Evolutionary conservation across 2,797 vertebrate genomes (phyloP), one percentile per base, ranked within the genome.

Genomic region (Peromyscus melanophrys): DNA sequence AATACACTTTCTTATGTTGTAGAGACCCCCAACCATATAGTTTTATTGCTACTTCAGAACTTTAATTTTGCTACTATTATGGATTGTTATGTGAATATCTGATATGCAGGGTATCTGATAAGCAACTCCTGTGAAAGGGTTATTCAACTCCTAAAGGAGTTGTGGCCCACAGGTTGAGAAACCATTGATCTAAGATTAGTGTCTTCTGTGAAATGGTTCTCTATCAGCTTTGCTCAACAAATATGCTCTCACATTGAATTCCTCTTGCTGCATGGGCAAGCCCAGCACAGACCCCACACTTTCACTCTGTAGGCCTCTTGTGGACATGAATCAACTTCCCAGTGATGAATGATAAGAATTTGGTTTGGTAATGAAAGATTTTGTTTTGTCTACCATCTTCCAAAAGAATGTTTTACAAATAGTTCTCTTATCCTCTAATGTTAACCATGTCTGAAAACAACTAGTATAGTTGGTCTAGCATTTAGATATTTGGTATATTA

Each of bases 331-430:
- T 86, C 75, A 49, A 69, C 34, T 84, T 93, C 29, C 29, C 31
- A 31, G 13, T 29, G 69, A 82, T 84, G 49, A 52, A 65, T 57
- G 23, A 90, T 34, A 88, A 96, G 52, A 43, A 69, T 55, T 77
- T n/a, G 34, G 14, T 63, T 94, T 88, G 82, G 13, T 31, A 82
- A 59, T 71, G 17, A 40, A 95, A 77, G 46, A 11, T n/a, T 95
- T 96, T 84, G 49, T 81, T 83, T 76, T 90, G 9, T 40, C 52
- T 96, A 65, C 59, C 17, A 40, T 91, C 92, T 93, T 52, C 71
- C n/a, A 73, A 96, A 95, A 34, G 9, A 89, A 43, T 67, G 25
- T 76, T 84, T 81, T 85, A 16, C 65, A 89, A 94, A 71, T 76
- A 90, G 19, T 55, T 94, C 17, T 84, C 25, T 34, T 86, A 40